These are phyloP conservation scores for Hofmannophila pseudospretella DNA, from an alignment of 2,888 invertebrate species.

Conservation along the genomic window DNA sequence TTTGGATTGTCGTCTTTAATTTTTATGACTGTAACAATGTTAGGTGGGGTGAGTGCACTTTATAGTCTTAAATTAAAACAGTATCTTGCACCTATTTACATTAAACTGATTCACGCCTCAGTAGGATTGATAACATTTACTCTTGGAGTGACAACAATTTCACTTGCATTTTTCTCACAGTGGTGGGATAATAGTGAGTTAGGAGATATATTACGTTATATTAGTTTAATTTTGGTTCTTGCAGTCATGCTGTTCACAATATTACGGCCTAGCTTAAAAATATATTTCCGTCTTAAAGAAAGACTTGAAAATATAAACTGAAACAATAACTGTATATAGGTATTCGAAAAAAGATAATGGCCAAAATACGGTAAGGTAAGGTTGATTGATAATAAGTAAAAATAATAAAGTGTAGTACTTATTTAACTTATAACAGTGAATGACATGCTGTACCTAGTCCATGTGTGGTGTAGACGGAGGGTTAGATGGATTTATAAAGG, in stretches of 20 bases:
- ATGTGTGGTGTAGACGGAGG: no score
- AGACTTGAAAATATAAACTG: slow-evolving; percentile 56
- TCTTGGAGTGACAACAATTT: slow-evolving; percentile 57
- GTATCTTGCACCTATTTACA: slow-evolving; percentile 64
- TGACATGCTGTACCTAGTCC: no score
- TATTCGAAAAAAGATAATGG: no score
- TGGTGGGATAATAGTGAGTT: slow-evolving; percentile 49
- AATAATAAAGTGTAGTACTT: no score
- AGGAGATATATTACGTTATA: slow-evolving; percentile 54
- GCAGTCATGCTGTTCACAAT: slow-evolving; percentile 56
- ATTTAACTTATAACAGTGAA: no score
- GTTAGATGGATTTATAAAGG: no score
- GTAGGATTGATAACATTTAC: slow-evolving; percentile 59
- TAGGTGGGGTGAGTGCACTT: slow-evolving; percentile 63
- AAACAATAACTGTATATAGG: no score
- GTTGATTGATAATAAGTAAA: no score
- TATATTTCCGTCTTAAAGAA: slow-evolving; percentile 67
- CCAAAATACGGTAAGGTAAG: no score
- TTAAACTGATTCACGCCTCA: slow-evolving; percentile 62
- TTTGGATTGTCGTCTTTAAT: slow-evolving; percentile 64
- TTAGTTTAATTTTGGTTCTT: slow-evolving; percentile 47
- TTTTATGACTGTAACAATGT: slow-evolving; percentile 55
- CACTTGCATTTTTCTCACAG: slow-evolving; percentile 52
- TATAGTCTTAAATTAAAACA: slow-evolving; percentile 65
- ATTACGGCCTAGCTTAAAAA: slow-evolving; percentile 60